Conservation (phyloP, 2,113 vertebrate species). For the Phaethon lepturus region DNA sequence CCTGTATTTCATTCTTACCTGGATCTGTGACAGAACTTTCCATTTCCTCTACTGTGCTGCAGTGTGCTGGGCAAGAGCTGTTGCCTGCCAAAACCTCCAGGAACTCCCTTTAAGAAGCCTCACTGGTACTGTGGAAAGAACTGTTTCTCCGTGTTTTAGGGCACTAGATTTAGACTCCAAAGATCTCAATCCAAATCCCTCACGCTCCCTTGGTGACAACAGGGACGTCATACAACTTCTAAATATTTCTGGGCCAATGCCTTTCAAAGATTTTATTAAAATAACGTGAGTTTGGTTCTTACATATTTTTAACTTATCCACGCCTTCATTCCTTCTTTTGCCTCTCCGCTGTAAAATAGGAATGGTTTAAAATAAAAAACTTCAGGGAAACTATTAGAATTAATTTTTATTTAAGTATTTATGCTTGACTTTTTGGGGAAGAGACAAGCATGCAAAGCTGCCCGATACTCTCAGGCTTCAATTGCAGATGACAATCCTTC, state of each 20-base stretch:
- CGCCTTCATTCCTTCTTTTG: background rate
- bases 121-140: background rate
- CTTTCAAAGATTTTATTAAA: background rate
- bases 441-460: background rate
- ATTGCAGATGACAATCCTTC: background rate
- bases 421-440: background rate
- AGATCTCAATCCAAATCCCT: background rate
- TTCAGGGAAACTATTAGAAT: background rate
- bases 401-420: background rate
- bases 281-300: background rate
- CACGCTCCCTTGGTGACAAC: background rate
- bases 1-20: background rate
- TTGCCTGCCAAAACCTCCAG: background rate
- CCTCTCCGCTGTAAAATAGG: background rate
- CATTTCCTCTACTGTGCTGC: background rate
- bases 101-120: background rate
- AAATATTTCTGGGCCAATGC: background rate
- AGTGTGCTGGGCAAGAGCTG: background rate
- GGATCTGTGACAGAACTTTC: background rate
- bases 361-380: background rate
- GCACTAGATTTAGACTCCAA: background rate
- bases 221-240: background rate
- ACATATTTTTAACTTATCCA: background rate
- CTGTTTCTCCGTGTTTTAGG: background rate
- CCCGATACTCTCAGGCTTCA: background rate